Conservation (phyloP, 35 echinoderm and acorn worm species). For the Nesometra sesokonis region DNA sequence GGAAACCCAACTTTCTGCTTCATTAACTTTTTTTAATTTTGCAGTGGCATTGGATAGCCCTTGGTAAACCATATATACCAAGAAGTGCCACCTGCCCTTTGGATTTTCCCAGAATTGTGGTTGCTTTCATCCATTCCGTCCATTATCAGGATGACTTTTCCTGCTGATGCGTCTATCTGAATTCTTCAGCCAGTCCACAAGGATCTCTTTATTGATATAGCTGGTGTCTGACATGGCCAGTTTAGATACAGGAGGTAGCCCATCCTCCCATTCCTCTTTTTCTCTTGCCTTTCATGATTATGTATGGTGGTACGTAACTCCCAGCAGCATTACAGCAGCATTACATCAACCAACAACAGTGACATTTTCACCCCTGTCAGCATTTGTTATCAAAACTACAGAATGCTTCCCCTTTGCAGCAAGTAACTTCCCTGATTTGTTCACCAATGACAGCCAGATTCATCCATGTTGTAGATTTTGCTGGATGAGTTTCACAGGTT, state of each 20-base stretch:
- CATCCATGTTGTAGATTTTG: slow-evolving; percentile 25
- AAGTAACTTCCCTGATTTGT: background rate
- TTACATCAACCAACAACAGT: no score
- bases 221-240: slow-evolving; percentile 20
- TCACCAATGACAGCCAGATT: slow-evolving; percentile 22
- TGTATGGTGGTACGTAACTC: slow-evolving; percentile 15
- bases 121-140: slow-evolving; percentile 26
- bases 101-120: no score
- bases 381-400: slow-evolving; percentile 4
- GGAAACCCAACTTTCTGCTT: no score
- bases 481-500: background rate
- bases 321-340: slow-evolving; percentile 28
- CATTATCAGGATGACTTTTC: slow-evolving; percentile 13
- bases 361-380: slow-evolving; percentile 36
- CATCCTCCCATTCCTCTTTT: slow-evolving; percentile 12
- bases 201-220: slow-evolving; percentile 37
- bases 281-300: slow-evolving; percentile 36
- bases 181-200: slow-evolving; percentile 33
- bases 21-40: no score
- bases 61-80: no score
- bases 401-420: slow-evolving; percentile 28
- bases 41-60: no score
- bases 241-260: slow-evolving; percentile 22
- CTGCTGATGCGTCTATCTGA: slow-evolving; percentile 4
- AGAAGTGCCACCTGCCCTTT: no score